Evolutionary conservation across 1,140 invertebrate genomes (phyloP).

Genomic region (Neelides sp.): DNA sequence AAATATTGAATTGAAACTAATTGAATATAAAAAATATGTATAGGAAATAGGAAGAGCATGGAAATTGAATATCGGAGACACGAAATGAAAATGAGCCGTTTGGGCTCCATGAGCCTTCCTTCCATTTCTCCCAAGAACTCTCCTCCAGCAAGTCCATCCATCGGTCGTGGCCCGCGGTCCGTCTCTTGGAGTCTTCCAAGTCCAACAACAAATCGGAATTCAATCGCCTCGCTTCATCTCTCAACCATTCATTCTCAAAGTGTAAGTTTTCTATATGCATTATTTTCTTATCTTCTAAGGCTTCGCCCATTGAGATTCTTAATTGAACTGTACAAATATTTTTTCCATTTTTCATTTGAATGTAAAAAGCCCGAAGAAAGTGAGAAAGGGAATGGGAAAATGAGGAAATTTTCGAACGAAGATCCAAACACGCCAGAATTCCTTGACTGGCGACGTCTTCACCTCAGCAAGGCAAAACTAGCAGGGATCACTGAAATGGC

Average conservation of each 20-base stretch:
- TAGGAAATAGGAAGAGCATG: too few species aligned
- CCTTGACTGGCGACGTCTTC: constrained; percentile 26
- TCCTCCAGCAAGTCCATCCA: constrained; percentile 21
- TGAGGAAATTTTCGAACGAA: neutral
- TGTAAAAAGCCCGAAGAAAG: constrained; percentile 4
- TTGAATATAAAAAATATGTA: too few species aligned
- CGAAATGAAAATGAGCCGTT: too few species aligned
- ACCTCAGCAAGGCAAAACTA: constrained; percentile 28
- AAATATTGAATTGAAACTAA: too few species aligned
- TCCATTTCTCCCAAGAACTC: constrained; percentile 15
- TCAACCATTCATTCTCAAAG: neutral
- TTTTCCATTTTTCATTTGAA: neutral
- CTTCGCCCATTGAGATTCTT: neutral
- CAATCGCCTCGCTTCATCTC: neutral
- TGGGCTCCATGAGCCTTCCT: too few species aligned
- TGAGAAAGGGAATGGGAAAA: neutral
- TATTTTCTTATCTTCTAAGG: neutral
- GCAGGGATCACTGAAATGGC: constrained; percentile 24
- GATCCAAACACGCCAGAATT: constrained; percentile 23
- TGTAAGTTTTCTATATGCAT: neutral
- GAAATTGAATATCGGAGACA: too few species aligned
- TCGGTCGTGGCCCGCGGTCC: constrained; percentile 14
- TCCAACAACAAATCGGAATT: neutral
- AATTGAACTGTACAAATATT: neutral
- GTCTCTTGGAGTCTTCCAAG: constrained; percentile 29